These are phyloP conservation scores for Montipora sp. DNA, from an alignment of 64 coral and sea anemone genomes.

Conservation along the genomic window DNA sequence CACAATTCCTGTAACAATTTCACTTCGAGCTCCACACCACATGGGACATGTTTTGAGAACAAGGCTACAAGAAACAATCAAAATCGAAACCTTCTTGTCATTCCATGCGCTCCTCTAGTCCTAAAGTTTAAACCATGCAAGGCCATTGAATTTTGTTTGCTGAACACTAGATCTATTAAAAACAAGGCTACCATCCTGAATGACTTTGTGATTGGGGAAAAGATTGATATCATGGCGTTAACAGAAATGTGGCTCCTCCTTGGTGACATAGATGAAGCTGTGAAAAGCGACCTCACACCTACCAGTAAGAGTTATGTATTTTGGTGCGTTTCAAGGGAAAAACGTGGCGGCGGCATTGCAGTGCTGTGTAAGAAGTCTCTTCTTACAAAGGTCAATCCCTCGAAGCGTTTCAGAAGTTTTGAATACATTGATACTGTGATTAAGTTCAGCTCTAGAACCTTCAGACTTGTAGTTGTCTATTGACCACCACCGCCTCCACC, in stretches of 20 bases:
- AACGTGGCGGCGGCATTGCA: not conserved
- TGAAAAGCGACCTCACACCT: too few relatives aligned
- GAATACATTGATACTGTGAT: not conserved
- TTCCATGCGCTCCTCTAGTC: too few relatives aligned
- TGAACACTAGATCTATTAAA: not conserved
- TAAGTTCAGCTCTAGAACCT: slow-evolving; percentile 8
- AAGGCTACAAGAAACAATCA: too few relatives aligned
- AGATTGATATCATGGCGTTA: too few relatives aligned
- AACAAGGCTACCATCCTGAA: not conserved
- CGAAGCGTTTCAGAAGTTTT: not conserved
- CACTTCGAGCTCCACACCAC: too few relatives aligned
- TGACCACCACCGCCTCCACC: slow-evolving; percentile 64
- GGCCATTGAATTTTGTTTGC: slow-evolving; percentile 10
- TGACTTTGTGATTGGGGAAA: not conserved
- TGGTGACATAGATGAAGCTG: too few relatives aligned
- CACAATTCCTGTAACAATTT: too few relatives aligned
- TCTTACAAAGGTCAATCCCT: not conserved
- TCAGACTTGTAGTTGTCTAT: slow-evolving; percentile 55
- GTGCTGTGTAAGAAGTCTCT: not conserved
- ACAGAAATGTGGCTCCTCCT: too few relatives aligned
- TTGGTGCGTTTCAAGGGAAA: not conserved
- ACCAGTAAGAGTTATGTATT: too few relatives aligned
- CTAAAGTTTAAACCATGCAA: not conserved
- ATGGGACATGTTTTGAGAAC: too few relatives aligned
- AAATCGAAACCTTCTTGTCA: too few relatives aligned